Percentiles rank a stretch among this genome's conserved stretches.
phyloP scores from a whole-genome alignment of 37 sponge, comb jelly and placozoan species.

The Sycon ciliatum region DNA sequence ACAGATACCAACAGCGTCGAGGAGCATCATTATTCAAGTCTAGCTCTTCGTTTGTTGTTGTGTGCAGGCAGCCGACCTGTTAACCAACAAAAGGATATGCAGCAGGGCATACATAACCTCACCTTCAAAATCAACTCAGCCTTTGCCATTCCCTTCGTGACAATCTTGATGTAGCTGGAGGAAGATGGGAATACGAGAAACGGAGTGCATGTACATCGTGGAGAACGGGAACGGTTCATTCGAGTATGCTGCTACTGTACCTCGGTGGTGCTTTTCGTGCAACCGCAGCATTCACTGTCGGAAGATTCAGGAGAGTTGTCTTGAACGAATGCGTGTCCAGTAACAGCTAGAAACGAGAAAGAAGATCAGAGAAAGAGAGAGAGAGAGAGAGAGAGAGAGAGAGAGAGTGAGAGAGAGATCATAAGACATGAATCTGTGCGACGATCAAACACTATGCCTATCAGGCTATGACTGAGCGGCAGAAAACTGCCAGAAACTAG shows the following conservation, averaged over 20 bases:
- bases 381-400: neutral
- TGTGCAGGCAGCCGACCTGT: no score
- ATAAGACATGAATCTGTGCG: no score
- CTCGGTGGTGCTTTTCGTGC: slow-evolving; percentile 73
- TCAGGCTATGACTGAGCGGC: no score
- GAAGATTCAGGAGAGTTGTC: slow-evolving; percentile 72
- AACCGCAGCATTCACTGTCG: slow-evolving; percentile 64
- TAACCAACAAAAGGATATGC: no score
- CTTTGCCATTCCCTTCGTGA: slow-evolving; percentile 80
- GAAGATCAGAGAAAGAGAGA: no score
- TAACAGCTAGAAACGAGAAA: slow-evolving; percentile 44
- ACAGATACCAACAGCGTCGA: neutral
- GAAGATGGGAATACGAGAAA: neutral
- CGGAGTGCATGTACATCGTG: neutral
- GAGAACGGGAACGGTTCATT: neutral
- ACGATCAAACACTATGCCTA: no score
- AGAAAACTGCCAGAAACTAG: no score
- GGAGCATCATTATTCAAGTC: no score
- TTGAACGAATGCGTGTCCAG: slow-evolving; percentile 91
- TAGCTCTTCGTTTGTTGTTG: no score
- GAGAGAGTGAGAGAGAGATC: no score
- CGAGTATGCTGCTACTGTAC: slow-evolving; percentile 37
- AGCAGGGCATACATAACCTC: no score
- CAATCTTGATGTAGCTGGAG: slow-evolving; percentile 75
- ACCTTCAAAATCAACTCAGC: slow-evolving; percentile 95